Evolutionary conservation across 1,140 invertebrate species (phyloP).

Genomic region (Ceratoteleas bidentatus): DNA sequence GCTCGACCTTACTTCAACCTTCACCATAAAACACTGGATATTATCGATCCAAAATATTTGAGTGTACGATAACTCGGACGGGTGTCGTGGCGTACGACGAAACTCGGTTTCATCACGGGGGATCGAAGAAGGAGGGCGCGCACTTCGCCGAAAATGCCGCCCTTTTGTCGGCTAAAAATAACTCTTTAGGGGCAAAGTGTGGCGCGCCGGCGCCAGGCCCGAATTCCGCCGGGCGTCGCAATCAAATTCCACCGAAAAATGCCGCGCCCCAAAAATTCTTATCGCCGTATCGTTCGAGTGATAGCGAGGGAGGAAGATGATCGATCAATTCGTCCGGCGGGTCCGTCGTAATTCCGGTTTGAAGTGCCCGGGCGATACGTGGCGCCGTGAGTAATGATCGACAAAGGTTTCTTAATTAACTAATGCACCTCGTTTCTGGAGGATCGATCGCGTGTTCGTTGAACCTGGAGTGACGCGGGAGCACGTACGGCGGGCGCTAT

Average conservation of each 20-base stretch:
- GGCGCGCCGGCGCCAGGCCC: not conserved
- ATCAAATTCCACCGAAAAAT: no score
- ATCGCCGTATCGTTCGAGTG: no score
- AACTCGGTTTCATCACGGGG: conserved; percentile 45
- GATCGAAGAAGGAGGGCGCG: conserved; percentile 35
- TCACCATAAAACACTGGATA: conserved; percentile 63
- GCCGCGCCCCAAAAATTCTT: no score
- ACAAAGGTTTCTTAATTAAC: conserved; percentile 72
- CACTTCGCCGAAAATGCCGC: conserved; percentile 38
- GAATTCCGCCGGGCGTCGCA: conserved; percentile 3
- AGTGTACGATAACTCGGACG: conserved; percentile 57
- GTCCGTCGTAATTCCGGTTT: conserved; percentile 31
- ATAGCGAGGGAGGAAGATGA: conserved; percentile 24
- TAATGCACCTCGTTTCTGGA: conserved; percentile 68
- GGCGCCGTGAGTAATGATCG: conserved; percentile 66
- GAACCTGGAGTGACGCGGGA: conserved; percentile 56
- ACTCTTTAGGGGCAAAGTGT: conserved; percentile 36
- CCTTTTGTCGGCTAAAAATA: conserved; percentile 49
- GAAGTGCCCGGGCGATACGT: conserved; percentile 41
- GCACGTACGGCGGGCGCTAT: conserved; percentile 50
- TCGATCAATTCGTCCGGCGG: conserved; percentile 34
- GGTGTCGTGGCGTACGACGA: conserved; percentile 53
- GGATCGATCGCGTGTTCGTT: conserved; percentile 48
- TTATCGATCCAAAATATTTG: conserved; percentile 66
- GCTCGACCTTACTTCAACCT: conserved; percentile 65